A percentile compares a stretch with the other conserved stretches of the same genome.
phyloP scores from a whole-genome alignment of 1,140 invertebrate species.

The Drosophila melanogaster region Release_6_plus_ISO1_MT NT_033777.3:20999501-21000000 shows the following conservation, averaged over 20 bases:
- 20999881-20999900: slow-evolving; percentile 56
- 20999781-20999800: not conserved
- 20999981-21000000: slow-evolving; percentile 30
- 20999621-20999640: not conserved
- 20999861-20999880: not conserved
- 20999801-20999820: not conserved
- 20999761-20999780: not conserved
- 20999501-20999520: not conserved
- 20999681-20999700: too few species aligned
- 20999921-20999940: slow-evolving; percentile 1
- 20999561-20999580: not conserved
- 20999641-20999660: not conserved
- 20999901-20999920: not conserved
- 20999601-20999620: not conserved
- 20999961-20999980: slow-evolving; percentile 57
- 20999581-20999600: not conserved
- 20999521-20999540: not conserved
- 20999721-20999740: too few species aligned
- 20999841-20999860: slow-evolving; percentile 24
- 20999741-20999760: not conserved
- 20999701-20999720: too few species aligned
- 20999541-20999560: not conserved
- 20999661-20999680: not conserved
- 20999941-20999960: slow-evolving; percentile 25
- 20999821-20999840: slow-evolving; percentile 3